Evolutionary conservation across 2,797 vertebrate genomes (phyloP), one percentile per base, ranked within the genome.

Genomic region (Clarias platycephalus): DNA sequence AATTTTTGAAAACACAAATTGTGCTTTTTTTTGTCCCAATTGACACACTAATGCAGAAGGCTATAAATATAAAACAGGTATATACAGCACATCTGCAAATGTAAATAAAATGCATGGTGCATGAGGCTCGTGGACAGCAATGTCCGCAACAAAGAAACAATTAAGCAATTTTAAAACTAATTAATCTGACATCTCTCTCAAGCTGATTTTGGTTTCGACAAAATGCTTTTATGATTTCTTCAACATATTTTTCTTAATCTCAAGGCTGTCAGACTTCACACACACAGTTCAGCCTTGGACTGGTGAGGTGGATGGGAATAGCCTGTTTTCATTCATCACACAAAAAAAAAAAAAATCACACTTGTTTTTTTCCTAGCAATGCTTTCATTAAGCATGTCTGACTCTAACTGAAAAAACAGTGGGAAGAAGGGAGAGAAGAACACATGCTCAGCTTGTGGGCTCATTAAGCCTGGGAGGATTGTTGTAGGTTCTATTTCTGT

Each of bases 191-290:
- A 28, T 0, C 22, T 57, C 53, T 80, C 74, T 81, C 58, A 31
- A 86, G 44, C 28, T 63, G 53, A 40, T 70, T 15, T 79, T 80
- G n/a, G 31, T 60, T 55, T 63, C 26, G 55, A 76, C 55, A 70
- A 86, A 83, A 75, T 31, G 62, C 66, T 83, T n/a, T 87, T 83
- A 24, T 63, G 34, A 84, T 70, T 58, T 37, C 1, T 78, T 44
- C 31, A 86, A 85, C 60, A 80, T 85, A 84, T 82, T 74, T 86
- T 86, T 80, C 80, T 57, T 67, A 80, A 78, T 83, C 40, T 88
- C 86, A 89, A 88, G 83, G 85, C 58, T 86, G 62, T 79, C 6
- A 4, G 24, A n/a, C 75, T 37, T 40, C 67, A 67, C 80, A 86
- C 74, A 31, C 60, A 82, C 77, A 24, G 34, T 49, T 55, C 58